Evolutionary conservation across 2,888 invertebrate genomes (phyloP).

Genomic region (Synergus laeviventris): DNA sequence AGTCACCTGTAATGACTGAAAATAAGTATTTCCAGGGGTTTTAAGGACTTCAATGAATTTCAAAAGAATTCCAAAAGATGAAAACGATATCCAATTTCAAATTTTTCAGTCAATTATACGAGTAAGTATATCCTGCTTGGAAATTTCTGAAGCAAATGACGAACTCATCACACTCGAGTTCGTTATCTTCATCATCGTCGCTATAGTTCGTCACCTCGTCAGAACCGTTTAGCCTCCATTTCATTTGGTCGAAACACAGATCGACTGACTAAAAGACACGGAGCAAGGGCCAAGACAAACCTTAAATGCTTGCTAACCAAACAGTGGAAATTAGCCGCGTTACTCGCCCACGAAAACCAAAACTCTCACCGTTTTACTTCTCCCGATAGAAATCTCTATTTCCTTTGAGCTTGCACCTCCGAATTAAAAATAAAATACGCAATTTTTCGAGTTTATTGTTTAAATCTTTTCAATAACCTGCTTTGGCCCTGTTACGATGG

Average conservation of each 20-base stretch:
- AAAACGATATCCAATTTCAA: not conserved
- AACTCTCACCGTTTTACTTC: conserved; percentile 65
- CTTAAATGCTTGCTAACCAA: conserved; percentile 76
- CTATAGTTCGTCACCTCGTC: conserved; percentile 54
- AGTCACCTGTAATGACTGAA: too few relatives aligned
- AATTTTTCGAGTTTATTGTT: too few relatives aligned
- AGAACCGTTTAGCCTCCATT: conserved; percentile 61
- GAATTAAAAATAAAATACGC: too few relatives aligned
- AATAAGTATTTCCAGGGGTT: too few relatives aligned
- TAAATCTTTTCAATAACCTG: too few relatives aligned
- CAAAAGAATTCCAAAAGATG: not conserved
- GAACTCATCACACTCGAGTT: not conserved
- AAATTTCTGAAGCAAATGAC: not conserved
- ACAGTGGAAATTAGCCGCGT: conserved; percentile 74
- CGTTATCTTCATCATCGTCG: conserved; percentile 53
- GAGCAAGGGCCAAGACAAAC: conserved; percentile 75
- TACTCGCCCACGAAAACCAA: conserved; percentile 63
- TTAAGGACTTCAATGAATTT: too few relatives aligned
- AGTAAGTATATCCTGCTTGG: not conserved
- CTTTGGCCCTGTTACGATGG: too few relatives aligned
- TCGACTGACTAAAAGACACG: conserved; percentile 76
- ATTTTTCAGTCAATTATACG: not conserved
- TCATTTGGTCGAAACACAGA: conserved; percentile 75
- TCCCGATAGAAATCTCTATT: conserved; percentile 62
- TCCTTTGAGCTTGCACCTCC: not conserved